These are phyloP conservation scores for Chrysaora quinquecirrha DNA, from an alignment of 30 jellyfish, hydroid and myxozoan genomes.

Conservation along the genomic window DNA sequence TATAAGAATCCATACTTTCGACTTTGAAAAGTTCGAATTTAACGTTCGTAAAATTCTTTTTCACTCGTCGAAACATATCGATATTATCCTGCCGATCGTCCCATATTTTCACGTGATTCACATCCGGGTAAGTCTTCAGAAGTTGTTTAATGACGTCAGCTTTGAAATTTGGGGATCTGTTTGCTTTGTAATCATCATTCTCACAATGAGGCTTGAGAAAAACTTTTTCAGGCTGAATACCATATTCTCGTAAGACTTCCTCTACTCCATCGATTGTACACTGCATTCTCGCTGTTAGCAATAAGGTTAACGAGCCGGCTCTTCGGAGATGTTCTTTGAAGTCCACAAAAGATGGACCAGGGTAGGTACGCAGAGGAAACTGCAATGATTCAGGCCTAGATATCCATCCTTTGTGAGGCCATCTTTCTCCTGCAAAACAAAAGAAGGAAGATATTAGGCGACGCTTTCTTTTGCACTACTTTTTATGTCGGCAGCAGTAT, in stretches of 20 bases:
- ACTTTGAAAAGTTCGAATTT: slow-evolving; percentile 72
- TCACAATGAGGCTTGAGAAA: slow-evolving; percentile 66
- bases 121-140: slow-evolving; percentile 61
- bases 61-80: slow-evolving; percentile 59
- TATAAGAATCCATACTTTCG: neutral
- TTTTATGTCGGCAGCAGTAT: too few species aligned
- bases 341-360: slow-evolving; percentile 92
- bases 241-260: slow-evolving; percentile 72
- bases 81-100: slow-evolving; percentile 91
- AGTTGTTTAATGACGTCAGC: slow-evolving; percentile 56
- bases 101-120: slow-evolving; percentile 82
- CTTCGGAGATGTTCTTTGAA: slow-evolving; percentile 67
- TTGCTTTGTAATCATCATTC: slow-evolving; percentile 13
- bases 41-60: slow-evolving; percentile 39
- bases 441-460: neutral
- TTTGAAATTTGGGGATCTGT: slow-evolving; percentile 60
- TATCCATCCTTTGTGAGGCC: slow-evolving; percentile 96
- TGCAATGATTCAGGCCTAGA: slow-evolving; percentile 73
- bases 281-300: slow-evolving; percentile 88
- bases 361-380: slow-evolving; percentile 80
- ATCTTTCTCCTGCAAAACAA: slow-evolving; percentile 71
- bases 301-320: slow-evolving; percentile 71
- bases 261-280: slow-evolving; percentile 62
- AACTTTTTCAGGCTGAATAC: slow-evolving; percentile 52
- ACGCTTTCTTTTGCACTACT: neutral